Base-by-base conservation (phyloP, 2,888 invertebrate species). In the Arctia plantaginis region DNA sequence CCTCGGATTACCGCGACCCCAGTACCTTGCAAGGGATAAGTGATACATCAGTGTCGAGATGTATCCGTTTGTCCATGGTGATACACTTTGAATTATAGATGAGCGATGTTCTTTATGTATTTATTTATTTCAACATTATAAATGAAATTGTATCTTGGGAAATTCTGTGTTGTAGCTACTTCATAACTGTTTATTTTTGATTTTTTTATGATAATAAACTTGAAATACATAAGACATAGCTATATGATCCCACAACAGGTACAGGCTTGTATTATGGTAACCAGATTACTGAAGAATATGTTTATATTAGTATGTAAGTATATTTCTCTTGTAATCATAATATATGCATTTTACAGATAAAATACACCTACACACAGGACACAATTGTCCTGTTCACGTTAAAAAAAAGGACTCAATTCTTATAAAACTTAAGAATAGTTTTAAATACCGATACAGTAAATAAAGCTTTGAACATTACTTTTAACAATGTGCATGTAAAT, bases 41-140 rank as follows among this genome's bases (percentile, higher is more conserved):
- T 92, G 93, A 94, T 94, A 93, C 92, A 92, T 94, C 94, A 94
- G 90, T 93, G 93, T 93, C 93, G 87, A 69, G 83, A 85, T 83
- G 86, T 89, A 89, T 91, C 90, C 89, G 88, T 80, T 83, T 72
- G 79, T 74, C 69, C 73, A 41, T 15, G 69, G 71, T 69, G 80
- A 77, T 80, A 81, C 76, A 79, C 72, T 80, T 74, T 78, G 78
- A 77, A 77, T 75, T 82, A 76, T 77, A 69, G 66, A 82, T 84
- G 81, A 84, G 65, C 68, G 77, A 81, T 77, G 72, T 78, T 77
- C 77, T 82, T 76, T 74, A 72, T 23, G 27, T 71, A 73, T 77
- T 13, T 66, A 74, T 77, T 13, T 66, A 75, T 73, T 78, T 51
- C 51, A 69, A n/a, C 13, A 69, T 33, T 62, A 41, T 65, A 51